phyloP scores from a whole-genome alignment of 2,797 vertebrate species.

The Anableps anableps region DNA sequence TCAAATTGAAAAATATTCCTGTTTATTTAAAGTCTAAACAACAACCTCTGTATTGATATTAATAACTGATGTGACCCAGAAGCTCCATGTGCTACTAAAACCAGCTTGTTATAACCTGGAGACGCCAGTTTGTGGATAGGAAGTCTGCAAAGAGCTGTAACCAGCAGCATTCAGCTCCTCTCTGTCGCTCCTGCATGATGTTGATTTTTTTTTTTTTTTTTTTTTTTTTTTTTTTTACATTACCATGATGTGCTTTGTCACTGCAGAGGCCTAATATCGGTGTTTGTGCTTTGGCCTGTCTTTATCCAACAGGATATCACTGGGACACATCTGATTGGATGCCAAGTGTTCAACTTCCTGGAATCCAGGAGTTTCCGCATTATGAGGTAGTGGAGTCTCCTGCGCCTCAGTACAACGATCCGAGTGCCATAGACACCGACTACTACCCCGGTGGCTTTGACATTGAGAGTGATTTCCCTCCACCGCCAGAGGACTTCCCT shows the following conservation, averaged over 20 bases:
- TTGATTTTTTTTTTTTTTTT: slow-evolving; percentile 40
- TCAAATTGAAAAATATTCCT: too few species aligned
- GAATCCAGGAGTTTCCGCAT: slow-evolving; percentile 97
- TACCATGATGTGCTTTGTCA: slow-evolving; percentile 40
- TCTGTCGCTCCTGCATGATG: slow-evolving; percentile 73
- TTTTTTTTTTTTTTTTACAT: too few species aligned
- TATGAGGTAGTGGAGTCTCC: slow-evolving; percentile 94
- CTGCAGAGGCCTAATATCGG: background rate
- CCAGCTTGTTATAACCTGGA: background rate
- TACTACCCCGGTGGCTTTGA: slow-evolving; percentile 98
- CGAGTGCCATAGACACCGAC: slow-evolving; percentile 94
- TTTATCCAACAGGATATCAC: slow-evolving; percentile 89
- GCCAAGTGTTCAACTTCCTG: slow-evolving; percentile 96
- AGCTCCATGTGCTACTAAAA: background rate
- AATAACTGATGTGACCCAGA: background rate
- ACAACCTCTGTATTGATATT: background rate
- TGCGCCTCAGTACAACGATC: slow-evolving; percentile 90
- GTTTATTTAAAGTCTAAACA: background rate
- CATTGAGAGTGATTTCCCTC: slow-evolving; percentile 97
- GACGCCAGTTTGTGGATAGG: background rate
- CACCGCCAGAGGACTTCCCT: slow-evolving; percentile 93
- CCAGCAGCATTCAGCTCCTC: slow-evolving; percentile 17
- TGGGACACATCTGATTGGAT: slow-evolving; percentile 99
- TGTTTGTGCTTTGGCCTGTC: slow-evolving; percentile 26
- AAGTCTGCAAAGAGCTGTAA: background rate